Conservation (phyloP, 53 echinoderm and acorn worm genomes). For the Antedon mediterranea region DNA sequence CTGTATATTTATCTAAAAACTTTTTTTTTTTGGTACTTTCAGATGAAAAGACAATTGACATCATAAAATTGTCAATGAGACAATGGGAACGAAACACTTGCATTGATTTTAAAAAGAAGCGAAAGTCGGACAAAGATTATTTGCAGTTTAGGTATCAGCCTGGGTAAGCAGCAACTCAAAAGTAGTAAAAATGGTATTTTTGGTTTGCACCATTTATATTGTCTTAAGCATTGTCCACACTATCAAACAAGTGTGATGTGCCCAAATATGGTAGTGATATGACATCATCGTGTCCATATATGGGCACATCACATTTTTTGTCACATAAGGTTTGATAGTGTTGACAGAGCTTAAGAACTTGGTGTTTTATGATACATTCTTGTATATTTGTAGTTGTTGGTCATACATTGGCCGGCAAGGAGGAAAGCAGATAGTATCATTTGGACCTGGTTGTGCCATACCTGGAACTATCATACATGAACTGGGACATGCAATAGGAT, state of each 20-base stretch:
- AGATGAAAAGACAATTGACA: constrained; percentile 39
- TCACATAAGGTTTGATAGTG: too few relatives aligned
- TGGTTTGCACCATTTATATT: too few relatives aligned
- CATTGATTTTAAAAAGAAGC: constrained; percentile 38
- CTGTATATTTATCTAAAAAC: too few relatives aligned
- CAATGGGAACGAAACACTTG: constrained; percentile 81
- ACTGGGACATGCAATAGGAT: constrained; percentile 77
- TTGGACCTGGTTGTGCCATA: constrained; percentile 63
- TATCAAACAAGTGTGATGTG: too few relatives aligned
- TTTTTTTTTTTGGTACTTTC: constrained; percentile 6
- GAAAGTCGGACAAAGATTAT: constrained; percentile 44
- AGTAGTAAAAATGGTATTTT: too few relatives aligned
- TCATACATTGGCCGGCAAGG: constrained; percentile 76
- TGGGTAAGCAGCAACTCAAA: constrained; percentile 46
- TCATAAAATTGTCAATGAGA: constrained; percentile 32
- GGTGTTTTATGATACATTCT: too few relatives aligned
- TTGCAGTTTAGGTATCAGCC: constrained; percentile 57
- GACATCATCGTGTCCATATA: too few relatives aligned
- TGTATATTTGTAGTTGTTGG: constrained; percentile 54
- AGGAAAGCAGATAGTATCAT: constrained; percentile 71
- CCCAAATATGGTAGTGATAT: too few relatives aligned
- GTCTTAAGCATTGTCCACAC: too few relatives aligned
- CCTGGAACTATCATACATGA: constrained; percentile 82
- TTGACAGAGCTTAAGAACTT: too few relatives aligned
- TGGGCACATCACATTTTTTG: too few relatives aligned